These are phyloP conservation scores for Labeo rohita DNA, from an alignment of 2,113 vertebrate species.

Conservation along the genomic window DNA sequence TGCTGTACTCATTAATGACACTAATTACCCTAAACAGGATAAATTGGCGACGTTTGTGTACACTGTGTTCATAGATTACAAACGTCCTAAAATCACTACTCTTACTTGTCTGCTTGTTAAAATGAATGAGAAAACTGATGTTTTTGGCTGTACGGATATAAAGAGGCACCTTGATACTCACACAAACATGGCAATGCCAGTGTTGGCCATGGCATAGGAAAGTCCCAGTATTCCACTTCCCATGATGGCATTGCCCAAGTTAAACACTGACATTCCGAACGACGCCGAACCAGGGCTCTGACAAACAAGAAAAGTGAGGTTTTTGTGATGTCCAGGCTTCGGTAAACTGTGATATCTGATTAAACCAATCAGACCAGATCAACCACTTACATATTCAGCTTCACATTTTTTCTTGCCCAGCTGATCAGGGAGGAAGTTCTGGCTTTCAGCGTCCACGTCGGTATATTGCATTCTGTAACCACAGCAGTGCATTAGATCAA, in stretches of 20 bases:
- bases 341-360: not conserved
- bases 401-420: slow-evolving; percentile 93
- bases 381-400: slow-evolving; percentile 90
- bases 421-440: slow-evolving; percentile 90
- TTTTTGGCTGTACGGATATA: not conserved
- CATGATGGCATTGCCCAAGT: slow-evolving; percentile 99
- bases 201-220: slow-evolving; percentile 99
- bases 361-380: not conserved
- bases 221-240: slow-evolving; percentile 97
- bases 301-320: slow-evolving; percentile 48
- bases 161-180: slow-evolving; percentile 76
- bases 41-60: not conserved
- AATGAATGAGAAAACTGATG: not conserved
- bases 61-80: not conserved
- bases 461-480: slow-evolving; percentile 76
- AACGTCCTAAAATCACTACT: not conserved
- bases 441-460: slow-evolving; percentile 89
- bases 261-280: slow-evolving; percentile 99
- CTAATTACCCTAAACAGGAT: not conserved
- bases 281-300: slow-evolving; percentile 93
- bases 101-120: too few species aligned
- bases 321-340: not conserved
- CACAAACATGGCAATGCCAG: slow-evolving; percentile 97
- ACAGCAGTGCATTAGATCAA: not conserved
- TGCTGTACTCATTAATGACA: not conserved